A percentile compares a stretch with the other conserved stretches of the same genome.
phyloP scores from a whole-genome alignment of 2,888 invertebrate species.

The Lobophora halterata region DNA sequence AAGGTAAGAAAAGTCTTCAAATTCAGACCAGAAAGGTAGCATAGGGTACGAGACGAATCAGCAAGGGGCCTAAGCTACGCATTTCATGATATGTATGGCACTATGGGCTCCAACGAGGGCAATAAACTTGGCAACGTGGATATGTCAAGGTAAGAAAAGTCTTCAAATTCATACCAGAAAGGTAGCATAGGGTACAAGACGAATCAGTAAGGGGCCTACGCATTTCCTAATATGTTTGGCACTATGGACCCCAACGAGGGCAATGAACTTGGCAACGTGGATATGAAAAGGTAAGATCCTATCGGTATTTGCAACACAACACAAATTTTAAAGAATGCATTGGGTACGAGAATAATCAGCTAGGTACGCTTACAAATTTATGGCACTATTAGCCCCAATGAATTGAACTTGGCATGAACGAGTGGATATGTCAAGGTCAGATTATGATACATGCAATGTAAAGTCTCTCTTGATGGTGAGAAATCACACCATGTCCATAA shows the following conservation, averaged over 20 bases:
- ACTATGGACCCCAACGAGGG: slow-evolving; percentile 54
- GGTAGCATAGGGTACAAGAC: slow-evolving; percentile 82
- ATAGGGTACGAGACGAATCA: slow-evolving; percentile 75
- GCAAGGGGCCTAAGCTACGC: slow-evolving; percentile 63
- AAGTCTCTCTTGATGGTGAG: too few species aligned
- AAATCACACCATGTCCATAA: too few species aligned
- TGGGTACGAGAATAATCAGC: slow-evolving; percentile 73
- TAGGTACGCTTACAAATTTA: too few species aligned
- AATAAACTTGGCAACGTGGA: slow-evolving; percentile 70
- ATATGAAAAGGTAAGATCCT: slow-evolving; percentile 73
- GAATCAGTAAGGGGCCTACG: slow-evolving; percentile 65
- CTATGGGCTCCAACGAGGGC: slow-evolving; percentile 52
- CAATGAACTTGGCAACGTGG: slow-evolving; percentile 67
- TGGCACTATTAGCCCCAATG: too few species aligned
- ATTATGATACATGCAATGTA: too few species aligned
- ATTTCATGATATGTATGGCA: slow-evolving; percentile 59
- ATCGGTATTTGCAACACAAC: slow-evolving; percentile 30
- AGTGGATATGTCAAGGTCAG: too few species aligned
- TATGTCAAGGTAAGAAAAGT: slow-evolving; percentile 63
- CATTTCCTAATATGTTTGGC: slow-evolving; percentile 59
- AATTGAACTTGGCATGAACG: too few species aligned
- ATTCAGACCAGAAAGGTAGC: slow-evolving; percentile 82
- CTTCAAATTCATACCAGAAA: slow-evolving; percentile 69
- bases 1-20: slow-evolving; percentile 46
- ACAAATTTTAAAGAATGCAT: slow-evolving; percentile 83